Evolutionary conservation across 2,888 invertebrate species (phyloP).

Genomic region (Homarus gammarus): DNA sequence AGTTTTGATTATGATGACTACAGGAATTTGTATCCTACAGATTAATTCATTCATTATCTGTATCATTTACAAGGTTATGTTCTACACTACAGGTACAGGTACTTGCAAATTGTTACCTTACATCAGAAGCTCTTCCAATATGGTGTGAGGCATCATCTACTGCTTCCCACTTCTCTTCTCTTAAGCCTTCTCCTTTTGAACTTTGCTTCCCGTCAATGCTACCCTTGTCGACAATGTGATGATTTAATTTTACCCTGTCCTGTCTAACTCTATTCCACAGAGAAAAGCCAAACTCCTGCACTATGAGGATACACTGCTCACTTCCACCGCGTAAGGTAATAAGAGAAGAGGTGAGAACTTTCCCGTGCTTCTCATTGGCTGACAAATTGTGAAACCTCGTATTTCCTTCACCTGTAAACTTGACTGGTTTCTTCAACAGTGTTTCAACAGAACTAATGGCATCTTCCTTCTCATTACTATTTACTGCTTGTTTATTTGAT

Average conservation of each 20-base stretch:
- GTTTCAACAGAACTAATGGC: background rate
- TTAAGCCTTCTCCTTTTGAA: background rate
- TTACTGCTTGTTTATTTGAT: background rate
- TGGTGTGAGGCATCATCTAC: background rate
- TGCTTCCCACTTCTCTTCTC: background rate
- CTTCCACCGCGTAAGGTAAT: background rate
- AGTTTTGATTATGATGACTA: too few species aligned
- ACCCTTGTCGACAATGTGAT: background rate
- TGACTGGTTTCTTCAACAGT: background rate
- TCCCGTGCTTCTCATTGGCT: background rate
- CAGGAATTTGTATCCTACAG: background rate
- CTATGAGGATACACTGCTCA: background rate
- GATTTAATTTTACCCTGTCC: background rate
- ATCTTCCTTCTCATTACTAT: background rate
- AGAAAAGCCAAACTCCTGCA: background rate
- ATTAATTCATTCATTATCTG: too few species aligned
- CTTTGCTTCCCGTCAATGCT: background rate
- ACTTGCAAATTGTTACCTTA: background rate
- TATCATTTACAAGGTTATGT: background rate
- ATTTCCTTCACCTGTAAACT: background rate
- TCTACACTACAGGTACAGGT: too few species aligned
- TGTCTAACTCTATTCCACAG: background rate
- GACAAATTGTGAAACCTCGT: background rate
- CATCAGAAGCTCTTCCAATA: background rate
- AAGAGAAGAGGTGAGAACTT: background rate